phyloP scores from a whole-genome alignment of 2,797 vertebrate species.

The Protonibea diacanthus region DNA sequence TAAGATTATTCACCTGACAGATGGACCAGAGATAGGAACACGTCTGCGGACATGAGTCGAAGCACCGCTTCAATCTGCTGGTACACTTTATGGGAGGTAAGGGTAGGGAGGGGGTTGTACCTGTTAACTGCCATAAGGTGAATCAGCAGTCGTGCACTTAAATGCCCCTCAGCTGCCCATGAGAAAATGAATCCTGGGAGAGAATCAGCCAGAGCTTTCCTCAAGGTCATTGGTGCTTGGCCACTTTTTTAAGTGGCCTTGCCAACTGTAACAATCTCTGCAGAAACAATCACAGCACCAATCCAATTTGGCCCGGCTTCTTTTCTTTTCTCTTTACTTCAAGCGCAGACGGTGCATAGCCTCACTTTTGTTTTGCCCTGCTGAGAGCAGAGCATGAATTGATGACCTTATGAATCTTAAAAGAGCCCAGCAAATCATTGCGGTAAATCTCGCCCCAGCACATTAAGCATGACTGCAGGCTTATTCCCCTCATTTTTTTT shows the following conservation, averaged over 20 bases:
- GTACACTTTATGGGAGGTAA: constrained; percentile 36
- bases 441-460: constrained; percentile 71
- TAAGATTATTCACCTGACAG: constrained; percentile 68
- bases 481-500: constrained; percentile 36
- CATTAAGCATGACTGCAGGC: constrained; percentile 72
- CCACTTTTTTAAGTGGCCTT: constrained; percentile 65
- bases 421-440: constrained; percentile 74
- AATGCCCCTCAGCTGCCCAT: constrained; percentile 49
- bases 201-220: constrained; percentile 58
- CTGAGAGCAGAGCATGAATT: constrained; percentile 73
- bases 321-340: constrained; percentile 50
- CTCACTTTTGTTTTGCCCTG: constrained; percentile 68
- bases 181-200: constrained; percentile 64
- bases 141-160: constrained; percentile 63
- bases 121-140: constrained; percentile 63
- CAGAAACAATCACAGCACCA: constrained; percentile 75
- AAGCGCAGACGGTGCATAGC: constrained; percentile 44
- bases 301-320: constrained; percentile 75
- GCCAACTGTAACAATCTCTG: constrained; percentile 77
- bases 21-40: constrained; percentile 67
- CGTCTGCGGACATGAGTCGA: constrained; percentile 54
- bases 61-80: constrained; percentile 54
- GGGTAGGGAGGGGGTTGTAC: constrained; percentile 4
- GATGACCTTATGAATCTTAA: constrained; percentile 81
- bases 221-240: constrained; percentile 75